phyloP scores from a whole-genome alignment of 2,888 invertebrate species.

The Apamea epomidion region DNA sequence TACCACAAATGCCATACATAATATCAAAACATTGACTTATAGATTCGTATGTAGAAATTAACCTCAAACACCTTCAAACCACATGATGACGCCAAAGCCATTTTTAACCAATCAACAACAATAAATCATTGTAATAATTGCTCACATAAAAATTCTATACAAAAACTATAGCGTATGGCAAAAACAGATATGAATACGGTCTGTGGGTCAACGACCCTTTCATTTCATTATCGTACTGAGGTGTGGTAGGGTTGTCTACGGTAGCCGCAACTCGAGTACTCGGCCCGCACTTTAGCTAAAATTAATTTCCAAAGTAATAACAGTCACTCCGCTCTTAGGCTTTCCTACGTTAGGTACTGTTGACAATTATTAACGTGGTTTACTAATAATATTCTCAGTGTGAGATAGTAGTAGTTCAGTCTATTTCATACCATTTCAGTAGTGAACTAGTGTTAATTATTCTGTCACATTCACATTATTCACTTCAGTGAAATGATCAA shows the following conservation, averaged over 20 bases:
- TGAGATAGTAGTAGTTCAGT: background rate
- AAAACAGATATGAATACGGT: constrained; percentile 50
- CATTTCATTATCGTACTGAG: constrained; percentile 59
- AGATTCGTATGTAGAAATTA: background rate
- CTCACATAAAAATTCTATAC: constrained; percentile 34
- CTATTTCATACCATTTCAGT: background rate
- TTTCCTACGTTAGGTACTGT: background rate
- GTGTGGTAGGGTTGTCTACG: constrained; percentile 58
- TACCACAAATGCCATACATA: no score
- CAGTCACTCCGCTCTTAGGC: background rate
- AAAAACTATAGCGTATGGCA: constrained; percentile 50
- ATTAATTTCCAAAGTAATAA: constrained; percentile 39
- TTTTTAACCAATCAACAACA: constrained; percentile 53
- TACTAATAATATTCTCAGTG: background rate
- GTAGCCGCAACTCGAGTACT: constrained; percentile 18
- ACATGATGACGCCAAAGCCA: constrained; percentile 43
- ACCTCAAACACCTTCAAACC: no score
- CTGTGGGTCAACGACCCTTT: constrained; percentile 52
- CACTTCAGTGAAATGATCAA: no score
- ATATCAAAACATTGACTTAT: background rate
- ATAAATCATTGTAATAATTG: constrained; percentile 53
- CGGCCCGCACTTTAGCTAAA: background rate
- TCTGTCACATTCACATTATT: no score
- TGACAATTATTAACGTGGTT: background rate
- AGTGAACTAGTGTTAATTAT: background rate